phyloP scores from a whole-genome alignment of 1,140 invertebrate genomes.

The Teleopsis dalmanni region DNA sequence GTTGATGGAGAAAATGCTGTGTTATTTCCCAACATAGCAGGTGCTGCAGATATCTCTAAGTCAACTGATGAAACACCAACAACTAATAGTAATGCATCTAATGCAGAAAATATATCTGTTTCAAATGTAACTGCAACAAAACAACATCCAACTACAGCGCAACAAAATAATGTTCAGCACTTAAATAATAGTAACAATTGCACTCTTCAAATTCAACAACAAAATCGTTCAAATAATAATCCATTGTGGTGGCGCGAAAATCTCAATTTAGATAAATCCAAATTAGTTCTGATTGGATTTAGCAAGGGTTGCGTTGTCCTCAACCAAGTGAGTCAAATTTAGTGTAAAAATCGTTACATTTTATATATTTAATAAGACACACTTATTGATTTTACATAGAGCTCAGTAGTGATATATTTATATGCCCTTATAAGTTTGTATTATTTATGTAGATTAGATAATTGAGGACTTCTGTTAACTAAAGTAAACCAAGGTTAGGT shows the following conservation, averaged over 20 bases:
- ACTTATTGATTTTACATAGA: too few relatives aligned
- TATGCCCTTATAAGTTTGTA: too few relatives aligned
- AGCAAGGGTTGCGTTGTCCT: constrained; percentile 89
- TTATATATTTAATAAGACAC: too few relatives aligned
- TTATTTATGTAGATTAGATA: too few relatives aligned
- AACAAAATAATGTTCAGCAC: constrained; percentile 28
- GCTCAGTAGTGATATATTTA: too few relatives aligned
- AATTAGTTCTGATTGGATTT: constrained; percentile 68
- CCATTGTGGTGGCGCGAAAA: constrained; percentile 46
- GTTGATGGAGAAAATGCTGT: constrained; percentile 39
- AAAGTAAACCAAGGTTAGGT: too few relatives aligned
- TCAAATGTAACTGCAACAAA: constrained; percentile 8
- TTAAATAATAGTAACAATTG: constrained; percentile 26
- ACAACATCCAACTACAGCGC: constrained; percentile 18
- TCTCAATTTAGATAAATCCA: constrained; percentile 46
- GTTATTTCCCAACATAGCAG: constrained; percentile 11
- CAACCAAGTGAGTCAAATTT: constrained; percentile 58
- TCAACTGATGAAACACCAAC: not conserved
- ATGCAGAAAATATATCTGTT: not conserved
- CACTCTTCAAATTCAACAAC: constrained; percentile 13
- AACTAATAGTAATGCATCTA: constrained; percentile 15
- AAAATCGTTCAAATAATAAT: constrained; percentile 26
- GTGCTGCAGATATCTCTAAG: not conserved
- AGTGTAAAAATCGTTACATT: constrained; percentile 35
- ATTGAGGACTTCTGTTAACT: too few relatives aligned